phyloP scores from a whole-genome alignment of 1,140 invertebrate species.

The Radopholus similis region DNA sequence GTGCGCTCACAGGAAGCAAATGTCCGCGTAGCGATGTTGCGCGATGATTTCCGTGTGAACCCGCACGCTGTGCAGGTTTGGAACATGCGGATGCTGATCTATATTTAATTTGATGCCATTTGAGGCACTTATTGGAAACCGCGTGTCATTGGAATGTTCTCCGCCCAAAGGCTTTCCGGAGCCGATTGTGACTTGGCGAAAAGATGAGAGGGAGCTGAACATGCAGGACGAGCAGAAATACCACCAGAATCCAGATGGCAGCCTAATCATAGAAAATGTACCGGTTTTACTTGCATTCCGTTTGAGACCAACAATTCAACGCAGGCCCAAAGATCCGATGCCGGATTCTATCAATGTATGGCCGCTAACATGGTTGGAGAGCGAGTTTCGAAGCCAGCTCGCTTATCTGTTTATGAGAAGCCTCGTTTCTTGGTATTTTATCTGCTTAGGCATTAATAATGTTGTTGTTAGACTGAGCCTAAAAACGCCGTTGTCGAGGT shows the following conservation, averaged over 20 bases:
- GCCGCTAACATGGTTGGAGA: slow-evolving; percentile 34
- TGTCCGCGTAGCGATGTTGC: slow-evolving; percentile 33
- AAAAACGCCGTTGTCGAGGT: slow-evolving; percentile 38
- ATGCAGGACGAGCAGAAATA: slow-evolving; percentile 26
- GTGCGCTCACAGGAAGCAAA: slow-evolving; percentile 39
- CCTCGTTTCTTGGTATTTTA: slow-evolving; percentile 41
- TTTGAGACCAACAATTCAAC: neutral
- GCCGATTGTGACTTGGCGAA: slow-evolving; percentile 30
- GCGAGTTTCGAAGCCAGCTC: slow-evolving; percentile 33
- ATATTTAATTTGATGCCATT: neutral
- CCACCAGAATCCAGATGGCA: slow-evolving; percentile 33
- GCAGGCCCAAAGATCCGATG: slow-evolving; percentile 45
- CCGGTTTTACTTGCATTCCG: neutral
- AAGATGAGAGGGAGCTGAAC: slow-evolving; percentile 35
- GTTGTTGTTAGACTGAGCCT: slow-evolving; percentile 31
- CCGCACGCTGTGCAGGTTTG: slow-evolving; percentile 38
- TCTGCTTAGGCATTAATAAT: slow-evolving; percentile 13
- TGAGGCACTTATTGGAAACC: slow-evolving; percentile 32
- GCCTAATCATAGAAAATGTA: slow-evolving; percentile 47
- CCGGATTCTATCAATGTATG: slow-evolving; percentile 43
- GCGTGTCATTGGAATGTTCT: slow-evolving; percentile 35
- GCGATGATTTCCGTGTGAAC: slow-evolving; percentile 42
- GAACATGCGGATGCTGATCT: too few relatives aligned
- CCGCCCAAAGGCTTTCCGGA: slow-evolving; percentile 42
- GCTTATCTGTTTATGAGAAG: slow-evolving; percentile 39